These are phyloP conservation scores for Eciton burchellii DNA, from an alignment of 1,140 invertebrate genomes.

Conservation along the genomic window DNA sequence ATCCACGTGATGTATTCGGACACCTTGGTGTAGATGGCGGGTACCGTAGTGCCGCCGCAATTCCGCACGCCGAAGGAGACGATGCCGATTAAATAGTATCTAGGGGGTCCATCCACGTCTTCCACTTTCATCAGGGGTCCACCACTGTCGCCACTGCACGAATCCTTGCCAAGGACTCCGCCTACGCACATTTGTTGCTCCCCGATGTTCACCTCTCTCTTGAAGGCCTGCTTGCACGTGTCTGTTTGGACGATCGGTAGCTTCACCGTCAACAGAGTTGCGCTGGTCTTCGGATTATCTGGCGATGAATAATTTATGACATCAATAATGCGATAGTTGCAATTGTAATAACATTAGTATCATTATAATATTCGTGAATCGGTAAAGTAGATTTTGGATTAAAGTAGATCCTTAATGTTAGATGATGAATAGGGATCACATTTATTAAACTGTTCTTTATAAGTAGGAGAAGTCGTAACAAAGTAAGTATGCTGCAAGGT, in stretches of 20 bases:
- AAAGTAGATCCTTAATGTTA: too few relatives aligned
- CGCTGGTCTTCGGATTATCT: slow-evolving; percentile 74
- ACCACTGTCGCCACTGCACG: slow-evolving; percentile 89
- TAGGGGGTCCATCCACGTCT: slow-evolving; percentile 74
- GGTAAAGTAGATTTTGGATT: too few relatives aligned
- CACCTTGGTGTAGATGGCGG: slow-evolving; percentile 87
- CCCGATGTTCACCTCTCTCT: slow-evolving; percentile 80
- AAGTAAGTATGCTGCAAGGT: too few relatives aligned
- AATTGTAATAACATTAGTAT: too few relatives aligned
- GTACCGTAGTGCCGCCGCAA: slow-evolving; percentile 85
- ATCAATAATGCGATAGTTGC: too few relatives aligned
- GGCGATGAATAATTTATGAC: neutral
- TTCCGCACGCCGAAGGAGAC: slow-evolving; percentile 89
- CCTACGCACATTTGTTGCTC: slow-evolving; percentile 87
- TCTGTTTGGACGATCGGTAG: slow-evolving; percentile 83
- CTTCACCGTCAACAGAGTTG: slow-evolving; percentile 81
- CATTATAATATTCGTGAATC: too few relatives aligned
- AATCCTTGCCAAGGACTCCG: slow-evolving; percentile 86
- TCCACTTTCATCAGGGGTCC: slow-evolving; percentile 88
- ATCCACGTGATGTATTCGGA: slow-evolving; percentile 86
- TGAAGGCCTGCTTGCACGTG: slow-evolving; percentile 81
- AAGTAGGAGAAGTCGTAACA: too few relatives aligned
- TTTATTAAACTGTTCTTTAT: too few relatives aligned
- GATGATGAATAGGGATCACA: too few relatives aligned
- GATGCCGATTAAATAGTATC: slow-evolving; percentile 88